Evolutionary conservation across 2,888 invertebrate genomes (phyloP).

Genomic region (Cyaniris semiargus): DNA sequence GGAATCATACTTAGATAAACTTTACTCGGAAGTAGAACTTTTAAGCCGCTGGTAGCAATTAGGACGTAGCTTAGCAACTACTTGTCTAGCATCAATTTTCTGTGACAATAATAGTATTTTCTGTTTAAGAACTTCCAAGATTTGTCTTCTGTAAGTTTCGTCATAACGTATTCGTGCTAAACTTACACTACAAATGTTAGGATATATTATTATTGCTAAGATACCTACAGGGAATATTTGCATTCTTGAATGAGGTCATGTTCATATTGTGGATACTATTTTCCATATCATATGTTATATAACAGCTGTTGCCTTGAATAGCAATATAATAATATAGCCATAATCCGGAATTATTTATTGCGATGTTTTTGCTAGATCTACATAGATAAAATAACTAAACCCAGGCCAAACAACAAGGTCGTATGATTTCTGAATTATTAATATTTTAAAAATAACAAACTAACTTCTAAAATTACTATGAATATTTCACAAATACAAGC

Average conservation of each 20-base stretch:
- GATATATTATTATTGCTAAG: not conserved
- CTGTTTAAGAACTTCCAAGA: conserved; percentile 17
- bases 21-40: not conserved
- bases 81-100: conserved; percentile 24
- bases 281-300: not conserved
- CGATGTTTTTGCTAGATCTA: not conserved
- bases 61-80: not conserved
- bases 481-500: not conserved
- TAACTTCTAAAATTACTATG: not conserved
- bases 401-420: not conserved
- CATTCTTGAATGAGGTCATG: not conserved
- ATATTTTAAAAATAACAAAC: not conserved
- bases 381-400: not conserved
- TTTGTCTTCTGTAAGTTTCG: conserved; percentile 19
- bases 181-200: not conserved
- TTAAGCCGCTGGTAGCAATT: not conserved
- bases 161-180: conserved; percentile 3
- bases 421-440: not conserved
- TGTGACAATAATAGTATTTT: conserved; percentile 25
- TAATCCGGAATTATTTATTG: not conserved
- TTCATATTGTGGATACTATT: not conserved
- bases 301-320: not conserved
- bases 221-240: not conserved
- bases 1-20: not conserved
- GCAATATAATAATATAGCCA: not conserved